Evolutionary conservation across 2,888 invertebrate genomes (phyloP), one percentile per base, ranked within the genome.

Genomic region (Euplagia quadripunctaria): DNA sequence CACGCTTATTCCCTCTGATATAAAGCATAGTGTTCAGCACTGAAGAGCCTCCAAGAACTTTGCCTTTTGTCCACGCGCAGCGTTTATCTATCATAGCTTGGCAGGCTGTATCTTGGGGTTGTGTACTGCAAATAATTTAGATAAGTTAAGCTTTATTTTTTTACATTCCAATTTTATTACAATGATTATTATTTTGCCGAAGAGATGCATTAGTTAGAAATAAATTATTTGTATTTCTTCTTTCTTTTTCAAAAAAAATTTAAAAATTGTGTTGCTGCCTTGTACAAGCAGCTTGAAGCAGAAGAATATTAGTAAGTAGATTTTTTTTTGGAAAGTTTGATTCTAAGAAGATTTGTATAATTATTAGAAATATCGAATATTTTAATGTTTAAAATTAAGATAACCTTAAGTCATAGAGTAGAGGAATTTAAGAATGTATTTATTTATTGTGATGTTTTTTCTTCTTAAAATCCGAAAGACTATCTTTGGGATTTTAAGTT

Each of bases 21-120:
- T 99, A 99, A 0, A 99, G 96, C 99, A 99, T 99, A 1, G 98
- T 98, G 88, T 99, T 99, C 0, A 99, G 95, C 0, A 98, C 98
- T 61, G 98, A 98, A 7, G 98, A 98, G 0, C 99, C 99, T 0
- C 98, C 99, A 0, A 99, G 94, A 0, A 98, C 97, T 94, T 98
- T 98, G 68, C 99, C 99, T 75, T 98, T 96, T 0, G 99, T 98
- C 98, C 98, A 99, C 86, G 97, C 97, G 88, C 98, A 98, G 64
- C 98, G 96, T 85, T 97, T 97, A 87, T 98, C 98, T 71, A 97
- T 96, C 98, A 98, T 98, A 0, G 98, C 98, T 89, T 98, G 98
- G 82, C 98, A 98, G 0, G 98, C 98, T 0, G 98, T 97, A 66
- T 97, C 96, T 92, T 98, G 98, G 0, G 98, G 98, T 90, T 98